phyloP scores from a whole-genome alignment of 2,797 vertebrate species.

The Gadopsis bispinosus region DNA sequence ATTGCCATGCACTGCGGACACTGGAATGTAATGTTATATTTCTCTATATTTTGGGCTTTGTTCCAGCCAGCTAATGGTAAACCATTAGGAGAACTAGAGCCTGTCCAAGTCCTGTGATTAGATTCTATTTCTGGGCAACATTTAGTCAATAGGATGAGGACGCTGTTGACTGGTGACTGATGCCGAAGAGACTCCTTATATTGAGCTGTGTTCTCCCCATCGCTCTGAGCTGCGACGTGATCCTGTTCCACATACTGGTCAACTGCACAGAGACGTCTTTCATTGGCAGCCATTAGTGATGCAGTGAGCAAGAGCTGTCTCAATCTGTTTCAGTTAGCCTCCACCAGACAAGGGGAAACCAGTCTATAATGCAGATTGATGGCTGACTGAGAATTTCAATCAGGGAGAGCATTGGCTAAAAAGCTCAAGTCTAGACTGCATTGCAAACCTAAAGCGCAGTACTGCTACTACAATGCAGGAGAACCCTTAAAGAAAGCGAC shows the following conservation, averaged over 20 bases:
- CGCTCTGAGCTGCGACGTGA: constrained; percentile 76
- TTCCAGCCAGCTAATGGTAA: constrained; percentile 79
- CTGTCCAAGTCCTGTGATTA: constrained; percentile 80
- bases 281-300: constrained; percentile 84
- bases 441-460: constrained; percentile 64
- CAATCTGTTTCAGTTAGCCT: constrained; percentile 86
- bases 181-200: constrained; percentile 79
- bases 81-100: constrained; percentile 79
- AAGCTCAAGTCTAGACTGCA: constrained; percentile 71
- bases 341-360: constrained; percentile 83
- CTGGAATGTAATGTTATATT: constrained; percentile 71
- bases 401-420: constrained; percentile 76
- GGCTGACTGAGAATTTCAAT: constrained; percentile 83
- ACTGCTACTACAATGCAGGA: constrained; percentile 45
- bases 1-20: constrained; percentile 49
- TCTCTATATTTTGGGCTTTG: constrained; percentile 72
- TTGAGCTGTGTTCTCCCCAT: constrained; percentile 79
- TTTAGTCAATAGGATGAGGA: constrained; percentile 82
- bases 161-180: constrained; percentile 82
- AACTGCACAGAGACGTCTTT: constrained; percentile 84
- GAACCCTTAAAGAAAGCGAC: constrained; percentile 33
- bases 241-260: constrained; percentile 82
- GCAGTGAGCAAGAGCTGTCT: constrained; percentile 84
- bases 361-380: constrained; percentile 86
- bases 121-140: constrained; percentile 81